A percentile compares a stretch with the other conserved stretches of the same genome.
phyloP scores from a whole-genome alignment of 2,113 vertebrate species.

The Marmota monax region DNA sequence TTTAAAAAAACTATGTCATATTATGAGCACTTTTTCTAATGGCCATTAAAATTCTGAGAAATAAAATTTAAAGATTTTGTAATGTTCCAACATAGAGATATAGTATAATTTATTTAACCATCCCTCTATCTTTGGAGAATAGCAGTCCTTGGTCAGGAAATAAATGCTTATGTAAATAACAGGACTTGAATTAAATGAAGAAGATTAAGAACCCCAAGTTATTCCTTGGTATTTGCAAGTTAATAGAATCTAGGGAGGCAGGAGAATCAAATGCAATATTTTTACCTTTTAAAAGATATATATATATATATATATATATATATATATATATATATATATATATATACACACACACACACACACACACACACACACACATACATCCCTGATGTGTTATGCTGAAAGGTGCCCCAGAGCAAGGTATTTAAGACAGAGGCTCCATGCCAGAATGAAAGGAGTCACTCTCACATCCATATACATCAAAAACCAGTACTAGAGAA shows the following conservation, averaged over 20 bases:
- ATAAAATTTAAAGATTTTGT: slow-evolving; percentile 49
- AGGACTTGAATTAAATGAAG: slow-evolving; percentile 52
- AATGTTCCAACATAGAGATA: background rate
- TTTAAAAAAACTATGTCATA: background rate
- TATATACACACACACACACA: background rate
- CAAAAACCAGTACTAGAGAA: slow-evolving; percentile 42
- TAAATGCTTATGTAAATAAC: slow-evolving; percentile 68
- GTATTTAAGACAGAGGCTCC: background rate
- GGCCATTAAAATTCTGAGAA: slow-evolving; percentile 40
- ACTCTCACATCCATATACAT: background rate
- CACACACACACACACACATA: background rate
- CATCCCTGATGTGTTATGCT: background rate
- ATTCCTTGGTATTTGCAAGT: slow-evolving; percentile 50
- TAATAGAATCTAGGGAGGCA: slow-evolving; percentile 57
- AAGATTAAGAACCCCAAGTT: slow-evolving; percentile 64
- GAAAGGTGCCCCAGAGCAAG: slow-evolving; percentile 26
- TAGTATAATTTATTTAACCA: slow-evolving; percentile 61
- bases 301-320: background rate
- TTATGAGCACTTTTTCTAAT: slow-evolving; percentile 21
- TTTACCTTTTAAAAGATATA: slow-evolving; percentile 49
- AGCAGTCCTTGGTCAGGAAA: slow-evolving; percentile 61
- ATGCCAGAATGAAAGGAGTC: slow-evolving; percentile 17
- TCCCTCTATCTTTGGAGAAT: slow-evolving; percentile 68
- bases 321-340: background rate
- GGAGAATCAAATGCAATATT: slow-evolving; percentile 63